A percentile compares a stretch with the other conserved stretches of the same genome.
Conservation (phyloP, 2,113 vertebrate species). For the Oxyruncus cristatus region DNA sequence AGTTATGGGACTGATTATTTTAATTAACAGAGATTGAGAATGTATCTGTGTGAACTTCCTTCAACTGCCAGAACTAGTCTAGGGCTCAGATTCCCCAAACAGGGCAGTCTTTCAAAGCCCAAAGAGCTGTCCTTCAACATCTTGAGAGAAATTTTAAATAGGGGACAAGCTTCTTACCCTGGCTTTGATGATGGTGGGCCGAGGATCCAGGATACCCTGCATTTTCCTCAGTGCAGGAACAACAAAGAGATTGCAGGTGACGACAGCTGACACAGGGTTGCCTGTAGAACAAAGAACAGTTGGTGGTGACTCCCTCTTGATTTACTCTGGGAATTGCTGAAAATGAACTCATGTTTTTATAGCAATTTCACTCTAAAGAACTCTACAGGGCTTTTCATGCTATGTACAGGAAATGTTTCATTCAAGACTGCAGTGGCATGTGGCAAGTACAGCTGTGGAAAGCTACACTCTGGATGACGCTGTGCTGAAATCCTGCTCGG, state of each 20-base stretch:
- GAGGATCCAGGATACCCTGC: constrained; percentile 98
- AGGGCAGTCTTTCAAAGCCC: not conserved
- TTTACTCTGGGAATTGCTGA: not conserved
- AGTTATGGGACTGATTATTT: not conserved
- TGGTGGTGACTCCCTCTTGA: not conserved
- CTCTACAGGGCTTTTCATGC: not conserved
- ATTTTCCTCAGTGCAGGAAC: constrained; percentile 99
- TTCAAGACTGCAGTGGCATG: not conserved
- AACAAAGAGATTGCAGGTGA: constrained; percentile 99
- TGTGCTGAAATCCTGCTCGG: not conserved
- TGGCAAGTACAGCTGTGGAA: not conserved
- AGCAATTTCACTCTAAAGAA: not conserved
- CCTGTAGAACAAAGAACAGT: constrained; percentile 75
- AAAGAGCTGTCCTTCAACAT: not conserved
- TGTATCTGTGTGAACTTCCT: not conserved
- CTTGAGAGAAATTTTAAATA: not conserved
- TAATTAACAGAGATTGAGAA: not conserved
- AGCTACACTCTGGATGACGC: not conserved
- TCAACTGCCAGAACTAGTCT: not conserved
- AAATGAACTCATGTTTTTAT: not conserved
- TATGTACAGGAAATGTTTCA: not conserved
- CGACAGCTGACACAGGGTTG: constrained; percentile 97
- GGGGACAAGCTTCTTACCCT: constrained; percentile 80
- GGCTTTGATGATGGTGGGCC: constrained; percentile 99
- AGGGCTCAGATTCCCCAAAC: not conserved